Evolutionary conservation across 53 echinoderm and acorn worm genomes (phyloP).

Genomic region (Hippasteria phrygiana): DNA sequence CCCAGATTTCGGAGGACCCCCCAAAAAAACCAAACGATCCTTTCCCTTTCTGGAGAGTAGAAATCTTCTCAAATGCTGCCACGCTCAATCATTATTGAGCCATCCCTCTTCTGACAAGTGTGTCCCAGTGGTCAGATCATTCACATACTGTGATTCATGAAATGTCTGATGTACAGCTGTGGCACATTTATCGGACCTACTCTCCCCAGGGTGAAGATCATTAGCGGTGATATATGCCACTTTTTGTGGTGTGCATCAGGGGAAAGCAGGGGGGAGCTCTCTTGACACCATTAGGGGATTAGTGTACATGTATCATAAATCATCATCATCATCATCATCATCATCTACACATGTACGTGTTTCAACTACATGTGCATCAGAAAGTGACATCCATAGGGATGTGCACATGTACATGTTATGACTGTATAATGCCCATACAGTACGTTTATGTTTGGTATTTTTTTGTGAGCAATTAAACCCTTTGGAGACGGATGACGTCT

Average conservation of each 20-base stretch:
- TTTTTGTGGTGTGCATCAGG: not conserved
- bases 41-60: not conserved
- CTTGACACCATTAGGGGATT: not conserved
- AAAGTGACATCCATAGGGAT: not conserved
- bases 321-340: constrained; percentile 5
- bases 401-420: not conserved
- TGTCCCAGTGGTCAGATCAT: not conserved
- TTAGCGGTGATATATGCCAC: not conserved
- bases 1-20: not conserved
- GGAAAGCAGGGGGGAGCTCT: not conserved
- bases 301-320: constrained; percentile 4
- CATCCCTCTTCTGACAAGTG: not conserved
- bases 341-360: no score
- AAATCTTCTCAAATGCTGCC: not conserved
- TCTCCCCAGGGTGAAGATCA: not conserved
- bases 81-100: not conserved
- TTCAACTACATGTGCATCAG: not conserved
- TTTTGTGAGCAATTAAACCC: no score
- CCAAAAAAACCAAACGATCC: not conserved
- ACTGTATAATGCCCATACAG: not conserved
- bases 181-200: constrained; percentile 1
- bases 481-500: no score
- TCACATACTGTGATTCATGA: not conserved
- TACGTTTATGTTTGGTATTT: no score
- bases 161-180: not conserved